Base-by-base conservation (phyloP, 2,113 vertebrate species). In the Apeltes quadracus region DNA sequence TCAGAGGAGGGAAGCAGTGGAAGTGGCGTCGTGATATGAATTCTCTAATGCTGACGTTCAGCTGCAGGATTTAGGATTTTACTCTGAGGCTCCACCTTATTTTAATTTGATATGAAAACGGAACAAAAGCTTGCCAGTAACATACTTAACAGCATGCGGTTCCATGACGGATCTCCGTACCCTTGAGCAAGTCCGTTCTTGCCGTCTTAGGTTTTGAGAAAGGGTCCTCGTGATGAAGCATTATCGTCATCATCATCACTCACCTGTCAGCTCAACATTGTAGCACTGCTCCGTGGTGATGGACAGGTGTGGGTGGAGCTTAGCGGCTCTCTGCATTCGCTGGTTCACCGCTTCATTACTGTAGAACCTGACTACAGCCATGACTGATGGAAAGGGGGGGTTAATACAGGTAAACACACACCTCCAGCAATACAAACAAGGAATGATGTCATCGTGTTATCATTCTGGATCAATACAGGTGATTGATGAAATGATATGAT, bases 201-300 rank as follows among this genome's bases (percentile, higher is more conserved):
- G 29, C 29, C 29, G 29, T 29, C 29, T 29, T 29, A 29, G 29
- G 29, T 29, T 29, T 34, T 34, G 32, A 34, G 32, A 5, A 34
- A 34, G 2, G 29, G 32, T 34, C 32, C 32, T 5, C 7, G 32
- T 34, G 32, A 34, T 34, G 32, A 6, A 34, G 32, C 32, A 34
- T 34, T 6, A 34, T 34, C 32, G 7, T 34, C 32, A 34, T 34
- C 32, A 34, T 34, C 32, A 34, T 34, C 57, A 67, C 92, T 89
- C 72, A 96, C 96, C 95, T 32, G 91, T 93, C 92, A 96, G 92
- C 83, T 95, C 94, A 64, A 96, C 95, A 5, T 96, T 97, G 93
- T 95, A 97, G 87, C 96, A 97, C 51, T 94, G 87, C 84, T 97
- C 96, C 0, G 86, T 91, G 65, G 84, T 82, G 22, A 95, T 72